Evolutionary conservation across 2,888 invertebrate genomes (phyloP), one percentile per base, ranked within the genome.

Genomic region (Leptinotarsa haldemani): DNA sequence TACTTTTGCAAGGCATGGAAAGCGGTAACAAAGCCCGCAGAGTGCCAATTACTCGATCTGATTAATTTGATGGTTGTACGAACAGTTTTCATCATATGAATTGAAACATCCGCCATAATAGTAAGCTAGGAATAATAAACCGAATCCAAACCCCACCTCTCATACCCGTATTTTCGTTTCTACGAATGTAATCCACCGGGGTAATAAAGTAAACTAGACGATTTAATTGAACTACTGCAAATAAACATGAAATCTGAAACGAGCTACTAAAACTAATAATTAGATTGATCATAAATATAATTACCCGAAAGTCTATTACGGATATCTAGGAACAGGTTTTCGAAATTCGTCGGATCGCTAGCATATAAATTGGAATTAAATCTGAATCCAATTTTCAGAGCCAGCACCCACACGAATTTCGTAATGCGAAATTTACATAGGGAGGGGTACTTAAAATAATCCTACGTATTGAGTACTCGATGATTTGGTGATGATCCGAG

Each of bases 241-340:
- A 71, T 71, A 71, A 74, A 69, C 74, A 69, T 66, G 65, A 47
- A 66, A 69, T 69, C 30, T 47, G n/a, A 53, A 70, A 65, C 67
- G 74, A 64, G 20, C 50, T 48, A 65, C 65, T 69, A 47, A 74
- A 71, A 69, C 69, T 69, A 74, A 71, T 74, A 71, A 69, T 68
- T 56, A 68, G 68, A 68, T 68, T 68, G 68, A 68, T 68, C 68
- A 56, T 68, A 68, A 68, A 68, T 20, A 68, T 46, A 68, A 68
- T 68, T 68, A 68, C 56, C 40, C n/a, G 68, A 47, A 58, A 40
- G 56, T 61, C 30, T 61, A 61, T 61, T 61, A 56, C 56, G 68
- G 56, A 68, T 68, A 53, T 68, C 68, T 46, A 47, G 68, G 61
- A 61, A 40, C 40, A 61, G 61, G 56, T 68, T 68, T 68, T 68